These are phyloP conservation scores for Psilopogon haemacephalus DNA, from an alignment of 2,113 vertebrate species.

Conservation along the genomic window DNA sequence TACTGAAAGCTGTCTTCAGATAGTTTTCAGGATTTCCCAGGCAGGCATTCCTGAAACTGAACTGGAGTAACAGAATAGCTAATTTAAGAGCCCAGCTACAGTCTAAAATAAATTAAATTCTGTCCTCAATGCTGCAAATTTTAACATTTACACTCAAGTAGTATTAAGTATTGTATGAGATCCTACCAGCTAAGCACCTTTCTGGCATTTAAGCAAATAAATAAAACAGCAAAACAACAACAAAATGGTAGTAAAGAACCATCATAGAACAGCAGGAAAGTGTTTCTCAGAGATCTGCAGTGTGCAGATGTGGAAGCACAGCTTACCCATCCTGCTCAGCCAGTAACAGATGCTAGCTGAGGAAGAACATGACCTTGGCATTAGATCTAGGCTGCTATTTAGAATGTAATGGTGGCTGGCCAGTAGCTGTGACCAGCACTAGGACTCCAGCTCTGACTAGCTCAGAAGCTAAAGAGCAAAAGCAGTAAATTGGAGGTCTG, in stretches of 20 bases:
- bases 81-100: background rate
- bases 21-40: background rate
- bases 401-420: background rate
- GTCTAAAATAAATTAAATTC: constrained; percentile 7
- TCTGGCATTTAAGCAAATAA: background rate
- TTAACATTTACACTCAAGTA: background rate
- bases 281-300: background rate
- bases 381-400: background rate
- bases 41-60: background rate
- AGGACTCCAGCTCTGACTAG: background rate
- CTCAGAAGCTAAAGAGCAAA: background rate
- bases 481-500: background rate
- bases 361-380: background rate
- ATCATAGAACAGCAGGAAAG: background rate
- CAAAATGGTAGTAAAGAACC: background rate
- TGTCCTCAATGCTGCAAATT: background rate
- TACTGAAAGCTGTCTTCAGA: constrained; percentile 10
- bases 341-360: background rate
- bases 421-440: background rate
- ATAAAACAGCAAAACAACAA: background rate
- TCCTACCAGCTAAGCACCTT: background rate
- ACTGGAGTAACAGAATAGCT: background rate
- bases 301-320: background rate
- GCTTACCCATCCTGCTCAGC: background rate
- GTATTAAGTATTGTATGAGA: background rate